phyloP scores from a whole-genome alignment of 2,113 vertebrate genomes.

The Emydocephalus ijimae region DNA sequence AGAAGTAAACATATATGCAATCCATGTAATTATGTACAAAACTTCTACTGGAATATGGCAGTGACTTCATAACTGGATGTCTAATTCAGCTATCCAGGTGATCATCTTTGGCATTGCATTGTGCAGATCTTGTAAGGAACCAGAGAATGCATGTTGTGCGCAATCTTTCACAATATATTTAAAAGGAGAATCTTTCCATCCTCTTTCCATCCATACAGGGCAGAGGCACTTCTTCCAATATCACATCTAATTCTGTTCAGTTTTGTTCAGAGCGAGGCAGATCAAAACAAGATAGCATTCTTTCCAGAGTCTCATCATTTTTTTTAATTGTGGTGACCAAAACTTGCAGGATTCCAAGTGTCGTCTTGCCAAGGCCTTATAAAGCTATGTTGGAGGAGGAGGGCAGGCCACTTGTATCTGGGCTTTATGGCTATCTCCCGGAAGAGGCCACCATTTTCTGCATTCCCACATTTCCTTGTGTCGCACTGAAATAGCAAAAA shows the following conservation, averaged over 20 bases:
- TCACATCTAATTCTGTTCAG: not conserved
- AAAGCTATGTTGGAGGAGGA: not conserved
- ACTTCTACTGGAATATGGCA: not conserved
- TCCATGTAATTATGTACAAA: not conserved
- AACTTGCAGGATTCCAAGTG: not conserved
- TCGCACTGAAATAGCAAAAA: not conserved
- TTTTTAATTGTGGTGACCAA: not conserved
- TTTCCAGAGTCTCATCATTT: not conserved
- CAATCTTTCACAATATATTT: not conserved
- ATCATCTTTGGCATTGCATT: not conserved
- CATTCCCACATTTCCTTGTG: not conserved
- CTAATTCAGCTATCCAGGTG: not conserved
- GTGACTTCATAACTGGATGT: not conserved
- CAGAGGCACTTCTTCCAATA: not conserved
- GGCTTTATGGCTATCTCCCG: not conserved
- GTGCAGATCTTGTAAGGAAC: not conserved
- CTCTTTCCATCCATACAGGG: not conserved
- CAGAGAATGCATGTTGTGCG: not conserved
- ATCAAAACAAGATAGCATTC: not conserved
- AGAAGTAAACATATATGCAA: not conserved
- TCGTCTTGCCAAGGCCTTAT: not conserved
- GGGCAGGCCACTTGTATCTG: not conserved
- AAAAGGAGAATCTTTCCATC: not conserved
- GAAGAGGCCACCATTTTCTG: not conserved
- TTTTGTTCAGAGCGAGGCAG: not conserved